Evolutionary conservation across 2,797 vertebrate genomes (phyloP).

Genomic region (Gila robusta): DNA sequence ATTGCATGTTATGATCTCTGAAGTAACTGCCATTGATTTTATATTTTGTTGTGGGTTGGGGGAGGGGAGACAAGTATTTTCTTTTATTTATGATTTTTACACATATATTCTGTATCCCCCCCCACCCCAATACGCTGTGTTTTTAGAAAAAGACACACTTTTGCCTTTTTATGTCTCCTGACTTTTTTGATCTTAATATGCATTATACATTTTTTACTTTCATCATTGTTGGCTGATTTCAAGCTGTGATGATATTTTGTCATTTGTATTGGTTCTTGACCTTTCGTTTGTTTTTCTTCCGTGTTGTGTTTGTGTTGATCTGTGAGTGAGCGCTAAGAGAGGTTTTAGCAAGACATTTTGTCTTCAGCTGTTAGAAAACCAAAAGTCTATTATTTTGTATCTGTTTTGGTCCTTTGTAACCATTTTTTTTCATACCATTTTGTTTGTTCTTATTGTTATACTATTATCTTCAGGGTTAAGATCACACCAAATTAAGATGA

Average conservation of each 20-base stretch:
- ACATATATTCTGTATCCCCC: conserved; percentile 63
- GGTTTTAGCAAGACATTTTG: conserved; percentile 15
- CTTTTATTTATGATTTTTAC: conserved; percentile 83
- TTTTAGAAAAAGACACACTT: conserved; percentile 74
- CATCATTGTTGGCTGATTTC: conserved; percentile 62
- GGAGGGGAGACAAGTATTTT: conserved; percentile 70
- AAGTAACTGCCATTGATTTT: conserved; percentile 81
- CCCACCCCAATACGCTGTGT: conserved; percentile 66
- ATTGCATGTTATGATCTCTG: conserved; percentile 82
- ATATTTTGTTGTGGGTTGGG: conserved; percentile 60
- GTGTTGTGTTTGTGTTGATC: conserved; percentile 1
- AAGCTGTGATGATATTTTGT: conserved; percentile 52
- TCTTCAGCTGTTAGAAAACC: conserved; percentile 54
- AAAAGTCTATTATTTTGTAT: conserved; percentile 45
- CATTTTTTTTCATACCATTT: conserved; percentile 14
- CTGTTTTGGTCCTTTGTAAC: conserved; percentile 23
- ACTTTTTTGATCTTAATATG: conserved; percentile 64
- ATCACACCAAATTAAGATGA: conserved; percentile 81
- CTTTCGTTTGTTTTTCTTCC: conserved; percentile 13
- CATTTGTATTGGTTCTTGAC: conserved; percentile 25
- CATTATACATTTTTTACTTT: conserved; percentile 68
- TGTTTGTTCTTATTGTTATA: conserved; percentile 48
- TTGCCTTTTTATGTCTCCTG: conserved; percentile 62
- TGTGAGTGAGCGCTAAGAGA: not conserved
- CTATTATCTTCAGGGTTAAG: conserved; percentile 80